Evolutionary conservation across 2,113 vertebrate species (phyloP).

Genomic region (Gobius niger): DNA sequence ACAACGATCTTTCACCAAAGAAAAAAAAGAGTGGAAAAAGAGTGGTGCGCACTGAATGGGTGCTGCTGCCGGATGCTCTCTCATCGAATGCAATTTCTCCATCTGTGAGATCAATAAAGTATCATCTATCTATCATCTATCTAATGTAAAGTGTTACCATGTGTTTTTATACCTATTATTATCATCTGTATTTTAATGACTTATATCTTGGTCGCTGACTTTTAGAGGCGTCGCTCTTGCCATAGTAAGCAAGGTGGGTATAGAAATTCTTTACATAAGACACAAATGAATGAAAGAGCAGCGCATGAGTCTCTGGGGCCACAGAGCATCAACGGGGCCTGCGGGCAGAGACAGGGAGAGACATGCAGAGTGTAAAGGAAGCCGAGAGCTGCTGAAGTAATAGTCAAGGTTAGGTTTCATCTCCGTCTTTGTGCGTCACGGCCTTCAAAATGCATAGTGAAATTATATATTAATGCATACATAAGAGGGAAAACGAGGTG

Average conservation of each 20-base stretch:
- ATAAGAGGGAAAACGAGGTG: neutral
- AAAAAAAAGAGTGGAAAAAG: no score
- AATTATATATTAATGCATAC: constrained; percentile 2
- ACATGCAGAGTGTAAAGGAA: constrained; percentile 46
- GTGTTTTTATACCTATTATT: no score
- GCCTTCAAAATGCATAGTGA: constrained; percentile 15
- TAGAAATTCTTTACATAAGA: constrained; percentile 57
- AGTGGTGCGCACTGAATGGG: no score
- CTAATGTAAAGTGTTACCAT: no score
- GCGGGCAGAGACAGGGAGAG: constrained; percentile 42
- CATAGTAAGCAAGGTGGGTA: constrained; percentile 32
- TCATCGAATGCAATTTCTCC: no score
- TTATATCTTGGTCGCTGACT: constrained; percentile 38
- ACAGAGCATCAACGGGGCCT: constrained; percentile 46
- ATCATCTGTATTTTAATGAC: constrained; percentile 10
- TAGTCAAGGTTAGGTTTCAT: constrained; percentile 59
- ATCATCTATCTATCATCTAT: no score
- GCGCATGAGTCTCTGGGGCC: constrained; percentile 39
- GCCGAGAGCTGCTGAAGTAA: constrained; percentile 42
- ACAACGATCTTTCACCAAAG: no score
- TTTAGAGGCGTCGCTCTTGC: constrained; percentile 22
- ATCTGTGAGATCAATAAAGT: no score
- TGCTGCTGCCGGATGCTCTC: no score
- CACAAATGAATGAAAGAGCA: constrained; percentile 55
- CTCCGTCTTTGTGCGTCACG: constrained; percentile 41